Evolutionary conservation across 2,888 invertebrate species (phyloP).

Genomic region (Calameuta filiformis): DNA sequence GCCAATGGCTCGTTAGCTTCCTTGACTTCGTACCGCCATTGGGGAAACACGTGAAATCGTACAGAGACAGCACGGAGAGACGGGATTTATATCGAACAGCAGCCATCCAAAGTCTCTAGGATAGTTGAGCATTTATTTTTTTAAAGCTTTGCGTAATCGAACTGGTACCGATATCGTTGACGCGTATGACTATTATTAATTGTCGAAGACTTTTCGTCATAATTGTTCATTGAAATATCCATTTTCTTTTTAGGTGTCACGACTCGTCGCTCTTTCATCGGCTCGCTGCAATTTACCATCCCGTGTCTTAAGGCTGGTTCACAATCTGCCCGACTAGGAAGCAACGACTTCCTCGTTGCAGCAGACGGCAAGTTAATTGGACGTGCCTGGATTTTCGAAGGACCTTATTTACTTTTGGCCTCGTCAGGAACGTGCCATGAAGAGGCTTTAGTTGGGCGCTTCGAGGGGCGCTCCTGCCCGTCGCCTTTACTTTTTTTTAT

Average conservation of each 20-base stretch:
- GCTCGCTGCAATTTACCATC: background rate
- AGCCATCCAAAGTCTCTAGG: background rate
- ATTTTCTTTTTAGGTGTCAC: background rate
- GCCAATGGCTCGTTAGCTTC: background rate
- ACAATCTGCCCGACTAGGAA: background rate
- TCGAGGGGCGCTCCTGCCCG: background rate
- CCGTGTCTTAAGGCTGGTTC: background rate
- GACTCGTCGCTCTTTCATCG: background rate
- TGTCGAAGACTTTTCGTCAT: background rate
- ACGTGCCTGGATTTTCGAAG: background rate
- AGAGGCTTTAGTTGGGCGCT: background rate
- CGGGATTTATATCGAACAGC: background rate
- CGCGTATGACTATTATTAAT: background rate
- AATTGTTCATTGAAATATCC: background rate
- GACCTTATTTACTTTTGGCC: background rate
- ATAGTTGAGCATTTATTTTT: background rate
- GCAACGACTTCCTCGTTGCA: background rate
- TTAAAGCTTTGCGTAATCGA: background rate
- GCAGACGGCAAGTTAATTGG: background rate
- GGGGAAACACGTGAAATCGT: background rate
- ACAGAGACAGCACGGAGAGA: background rate
- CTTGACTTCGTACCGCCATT: background rate
- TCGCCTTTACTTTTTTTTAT: background rate
- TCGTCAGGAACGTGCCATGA: background rate
- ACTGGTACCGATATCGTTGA: background rate